These are phyloP conservation scores for Meloidogyne chitwoodi DNA, from an alignment of 1,140 invertebrate species.

Conservation along the genomic window DNA sequence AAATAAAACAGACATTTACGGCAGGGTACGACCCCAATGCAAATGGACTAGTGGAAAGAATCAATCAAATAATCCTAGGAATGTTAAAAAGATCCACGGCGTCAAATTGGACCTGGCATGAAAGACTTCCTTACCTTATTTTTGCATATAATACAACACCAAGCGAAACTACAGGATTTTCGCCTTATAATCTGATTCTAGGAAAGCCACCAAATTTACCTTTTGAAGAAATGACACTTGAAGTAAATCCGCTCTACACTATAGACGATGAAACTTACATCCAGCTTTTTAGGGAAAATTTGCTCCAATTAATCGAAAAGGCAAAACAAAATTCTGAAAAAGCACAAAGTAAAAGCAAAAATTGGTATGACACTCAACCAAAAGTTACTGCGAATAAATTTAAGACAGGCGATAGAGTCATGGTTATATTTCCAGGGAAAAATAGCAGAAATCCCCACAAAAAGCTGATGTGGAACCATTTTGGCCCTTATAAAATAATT, in stretches of 20 bases:
- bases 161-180: neutral
- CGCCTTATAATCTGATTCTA: neutral
- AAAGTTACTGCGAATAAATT: constrained; percentile 3
- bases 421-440: neutral
- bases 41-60: neutral
- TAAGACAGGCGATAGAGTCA: neutral
- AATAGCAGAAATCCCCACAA: neutral
- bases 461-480: neutral
- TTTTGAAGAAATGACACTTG: neutral
- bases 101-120: neutral
- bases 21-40: neutral
- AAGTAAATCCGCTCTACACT: neutral
- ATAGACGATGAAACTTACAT: neutral
- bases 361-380: neutral
- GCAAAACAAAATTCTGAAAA: neutral
- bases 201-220: neutral
- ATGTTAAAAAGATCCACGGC: constrained; percentile 3
- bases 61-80: neutral
- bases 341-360: neutral
- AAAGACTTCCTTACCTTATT: neutral
- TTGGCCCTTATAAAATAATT: neutral
- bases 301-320: neutral
- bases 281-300: neutral
- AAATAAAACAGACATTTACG: neutral
- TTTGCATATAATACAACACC: constrained; percentile 8